A percentile compares a stretch with the other conserved stretches of the same genome.
Conservation (phyloP, 2,113 vertebrate species). For the Panurus biarmicus region DNA sequence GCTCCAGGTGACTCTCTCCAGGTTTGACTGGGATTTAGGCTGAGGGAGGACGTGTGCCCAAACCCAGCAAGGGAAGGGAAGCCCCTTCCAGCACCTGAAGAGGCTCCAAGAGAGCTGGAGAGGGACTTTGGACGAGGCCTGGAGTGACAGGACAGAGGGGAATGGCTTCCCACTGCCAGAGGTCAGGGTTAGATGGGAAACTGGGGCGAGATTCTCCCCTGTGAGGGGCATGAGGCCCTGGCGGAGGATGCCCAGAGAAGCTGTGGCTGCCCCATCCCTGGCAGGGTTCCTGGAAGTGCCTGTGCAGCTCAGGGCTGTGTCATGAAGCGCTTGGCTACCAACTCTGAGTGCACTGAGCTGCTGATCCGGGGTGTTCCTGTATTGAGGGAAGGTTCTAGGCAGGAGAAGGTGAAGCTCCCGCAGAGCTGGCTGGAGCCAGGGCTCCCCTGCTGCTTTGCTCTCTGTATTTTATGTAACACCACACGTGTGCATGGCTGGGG, state of each 20-base stretch:
- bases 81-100: background rate
- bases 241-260: background rate
- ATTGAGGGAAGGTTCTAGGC: accelerated
- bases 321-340: accelerated
- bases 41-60: background rate
- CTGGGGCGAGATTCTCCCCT: background rate
- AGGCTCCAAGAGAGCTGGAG: background rate
- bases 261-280: background rate
- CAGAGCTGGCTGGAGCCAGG: background rate
- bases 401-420: background rate
- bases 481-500: background rate
- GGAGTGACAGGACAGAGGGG: background rate
- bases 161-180: background rate
- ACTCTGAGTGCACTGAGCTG: accelerated
- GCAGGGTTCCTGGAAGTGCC: background rate
- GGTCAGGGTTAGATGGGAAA: background rate
- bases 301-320: background rate
- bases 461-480: background rate
- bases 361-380: accelerated
- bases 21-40: background rate
- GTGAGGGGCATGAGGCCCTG: background rate
- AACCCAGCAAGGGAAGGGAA: background rate
- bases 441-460: background rate
- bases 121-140: background rate
- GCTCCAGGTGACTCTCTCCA: background rate